Percentiles rank a stretch among this genome's conserved stretches.
Conservation (phyloP, 1,140 invertebrate genomes). For the Megathymus violae region DNA sequence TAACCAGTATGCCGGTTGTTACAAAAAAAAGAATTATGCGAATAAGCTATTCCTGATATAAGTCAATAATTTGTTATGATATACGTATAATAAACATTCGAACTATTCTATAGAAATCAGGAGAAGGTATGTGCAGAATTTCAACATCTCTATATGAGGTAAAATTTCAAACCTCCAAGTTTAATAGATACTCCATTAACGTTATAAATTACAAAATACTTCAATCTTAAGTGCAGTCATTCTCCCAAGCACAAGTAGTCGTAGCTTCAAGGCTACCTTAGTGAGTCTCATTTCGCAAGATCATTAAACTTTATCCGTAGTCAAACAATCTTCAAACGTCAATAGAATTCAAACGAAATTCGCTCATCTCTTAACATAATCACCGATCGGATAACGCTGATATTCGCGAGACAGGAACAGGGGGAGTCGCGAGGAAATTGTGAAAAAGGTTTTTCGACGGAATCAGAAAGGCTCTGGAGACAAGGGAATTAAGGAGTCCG, state of each 20-base stretch:
- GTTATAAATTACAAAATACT: background rate
- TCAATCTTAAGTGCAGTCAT: background rate
- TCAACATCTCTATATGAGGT: too few relatives aligned
- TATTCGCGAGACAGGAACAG: constrained; percentile 55
- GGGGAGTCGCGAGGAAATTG: constrained; percentile 47
- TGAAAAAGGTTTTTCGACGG: constrained; percentile 71
- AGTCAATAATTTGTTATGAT: too few relatives aligned
- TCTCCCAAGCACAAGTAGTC: constrained; percentile 27
- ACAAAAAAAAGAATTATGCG: too few relatives aligned
- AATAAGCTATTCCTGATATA: too few relatives aligned
- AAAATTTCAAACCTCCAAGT: background rate
- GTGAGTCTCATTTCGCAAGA: constrained; percentile 48
- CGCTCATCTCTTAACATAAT: constrained; percentile 56
- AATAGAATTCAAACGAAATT: constrained; percentile 53
- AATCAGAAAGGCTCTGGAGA: constrained; percentile 58
- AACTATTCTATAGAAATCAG: too few relatives aligned
- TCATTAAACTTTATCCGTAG: constrained; percentile 66
- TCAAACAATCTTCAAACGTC: constrained; percentile 45
- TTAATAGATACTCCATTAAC: background rate
- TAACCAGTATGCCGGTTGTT: too few relatives aligned
- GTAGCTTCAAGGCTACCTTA: constrained; percentile 32
- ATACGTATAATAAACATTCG: too few relatives aligned
- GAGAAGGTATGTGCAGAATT: too few relatives aligned
- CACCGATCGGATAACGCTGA: constrained; percentile 58
- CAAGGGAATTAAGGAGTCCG: constrained; percentile 67